Percentiles rank a stretch among this genome's conserved stretches.
Evolutionary conservation across 2,888 invertebrate genomes (phyloP).

Genomic region (Halocaridina rubra): DNA sequence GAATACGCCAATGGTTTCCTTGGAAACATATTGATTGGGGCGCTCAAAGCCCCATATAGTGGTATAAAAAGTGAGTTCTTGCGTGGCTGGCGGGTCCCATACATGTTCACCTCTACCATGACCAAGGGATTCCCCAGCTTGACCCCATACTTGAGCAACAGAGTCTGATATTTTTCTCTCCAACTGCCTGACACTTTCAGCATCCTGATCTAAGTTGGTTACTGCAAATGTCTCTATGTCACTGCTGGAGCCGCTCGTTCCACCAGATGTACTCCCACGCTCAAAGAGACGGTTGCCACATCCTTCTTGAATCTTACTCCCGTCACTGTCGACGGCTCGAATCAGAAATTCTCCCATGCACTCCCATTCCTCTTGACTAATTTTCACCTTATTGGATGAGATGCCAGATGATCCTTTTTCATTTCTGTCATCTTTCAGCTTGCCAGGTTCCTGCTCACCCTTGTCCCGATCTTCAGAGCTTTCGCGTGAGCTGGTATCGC

Average conservation of each 20-base stretch:
- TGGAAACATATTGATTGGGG: conserved; percentile 14
- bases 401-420: not conserved
- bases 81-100: conserved; percentile 38
- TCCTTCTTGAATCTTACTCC: not conserved
- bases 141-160: conserved; percentile 49
- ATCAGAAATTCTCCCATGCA: conserved; percentile 50
- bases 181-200: conserved; percentile 47
- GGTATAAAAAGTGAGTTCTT: conserved; percentile 32
- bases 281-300: conserved; percentile 38
- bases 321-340: conserved; percentile 25
- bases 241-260: conserved; percentile 59
- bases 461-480: conserved; percentile 58
- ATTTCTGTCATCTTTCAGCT: conserved; percentile 25
- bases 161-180: conserved; percentile 44
- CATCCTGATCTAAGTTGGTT: conserved; percentile 13
- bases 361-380: conserved; percentile 53
- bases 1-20: not conserved
- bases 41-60: conserved; percentile 37
- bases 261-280: conserved; percentile 52
- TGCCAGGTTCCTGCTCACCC: conserved; percentile 37
- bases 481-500: conserved; percentile 57
- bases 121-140: conserved; percentile 33
- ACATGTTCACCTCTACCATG: conserved; percentile 43
- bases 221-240: conserved; percentile 30
- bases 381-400: conserved; percentile 2